Base-by-base conservation (phyloP, 23 tunicate genomes). In the Halocynthia aurantium region DNA sequence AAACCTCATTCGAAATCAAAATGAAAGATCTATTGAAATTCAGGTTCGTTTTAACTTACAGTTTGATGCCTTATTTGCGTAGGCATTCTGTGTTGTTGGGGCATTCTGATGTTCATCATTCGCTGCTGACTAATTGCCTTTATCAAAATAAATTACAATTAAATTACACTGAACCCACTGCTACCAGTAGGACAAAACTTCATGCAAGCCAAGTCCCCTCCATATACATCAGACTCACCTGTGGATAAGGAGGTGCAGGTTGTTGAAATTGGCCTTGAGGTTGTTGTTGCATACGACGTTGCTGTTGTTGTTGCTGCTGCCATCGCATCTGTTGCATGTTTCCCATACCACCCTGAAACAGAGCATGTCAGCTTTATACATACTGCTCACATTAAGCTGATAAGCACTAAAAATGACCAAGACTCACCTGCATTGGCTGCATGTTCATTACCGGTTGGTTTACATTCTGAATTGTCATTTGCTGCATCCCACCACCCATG, bases 221-320 rank as follows among this genome's bases (percentile, higher is more conserved):
- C 76, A 18, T 22, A 50, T 22, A 66, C 73, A 15, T 71, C 19
- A 71, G n/a, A 11, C 79, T n/a, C 22, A 77, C 82, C 88, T 78
- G 83, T 8, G 21, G 53, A 62, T 84, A 84, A 40, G 89, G 83
- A 12, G 88, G 88, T 12, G 84, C 89, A 21, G 84, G 91, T 54
- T 71, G 72, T 66, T 73, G 91, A 52, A 73, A 66, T 7, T 73
- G 81, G 10, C 55, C 56, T 52, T 63, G 70, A 68, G 55, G 74
- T 21, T 76, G 82, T 71, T 87, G 93, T 9, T 67, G 78, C 69
- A 75, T 81, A 40, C 75, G 85, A 51, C 18, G 80, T 53, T 52
- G 75, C 71, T 52, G 72, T 49, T 73, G 80, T 73, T 57, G 80
- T 80, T 85, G 83, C 57, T 71, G 84, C 40, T 70, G 75, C 78